Conservation (phyloP, 2,888 invertebrate genomes). For the Cheilosia vulpina region DNA sequence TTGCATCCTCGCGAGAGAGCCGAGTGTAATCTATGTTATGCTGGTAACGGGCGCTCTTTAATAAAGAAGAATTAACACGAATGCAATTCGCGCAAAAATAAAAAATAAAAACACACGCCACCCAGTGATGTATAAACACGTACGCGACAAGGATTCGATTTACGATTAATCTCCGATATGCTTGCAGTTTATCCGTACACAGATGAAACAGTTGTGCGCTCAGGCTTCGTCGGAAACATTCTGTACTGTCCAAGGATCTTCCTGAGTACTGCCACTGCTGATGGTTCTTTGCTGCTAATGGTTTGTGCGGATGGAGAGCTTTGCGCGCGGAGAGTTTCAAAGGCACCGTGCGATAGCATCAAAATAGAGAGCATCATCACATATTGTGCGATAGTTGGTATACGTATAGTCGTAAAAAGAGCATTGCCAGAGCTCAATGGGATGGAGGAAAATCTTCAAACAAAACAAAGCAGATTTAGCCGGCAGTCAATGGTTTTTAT, state of each 20-base stretch:
- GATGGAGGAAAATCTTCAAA: neutral
- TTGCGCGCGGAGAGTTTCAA: conserved; percentile 61
- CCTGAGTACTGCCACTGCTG: conserved; percentile 36
- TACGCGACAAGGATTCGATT: conserved; percentile 31
- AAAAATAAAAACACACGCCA: conserved; percentile 3
- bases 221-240: conserved; percentile 57
- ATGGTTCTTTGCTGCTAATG: conserved; percentile 40
- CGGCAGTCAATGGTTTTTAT: neutral
- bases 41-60: conserved; percentile 2
- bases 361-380: conserved; percentile 57
- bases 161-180: conserved; percentile 30
- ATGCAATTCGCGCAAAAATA: conserved; percentile 6
- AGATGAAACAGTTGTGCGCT: conserved; percentile 38
- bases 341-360: conserved; percentile 54
- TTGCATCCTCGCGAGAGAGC: conserved; percentile 24
- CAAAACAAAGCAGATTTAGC: neutral
- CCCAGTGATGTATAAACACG: conserved; percentile 30
- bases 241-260: conserved; percentile 67
- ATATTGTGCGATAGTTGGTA: conserved; percentile 37
- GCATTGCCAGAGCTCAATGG: conserved; percentile 43
- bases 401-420: no score
- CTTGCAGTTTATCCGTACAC: conserved; percentile 32
- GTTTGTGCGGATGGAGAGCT: conserved; percentile 29
- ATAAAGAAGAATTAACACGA: neutral
- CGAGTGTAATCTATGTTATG: conserved; percentile 1